Evolutionary conservation across 2,888 invertebrate species (phyloP).

Genomic region (Dolichomitus sp.): DNA sequence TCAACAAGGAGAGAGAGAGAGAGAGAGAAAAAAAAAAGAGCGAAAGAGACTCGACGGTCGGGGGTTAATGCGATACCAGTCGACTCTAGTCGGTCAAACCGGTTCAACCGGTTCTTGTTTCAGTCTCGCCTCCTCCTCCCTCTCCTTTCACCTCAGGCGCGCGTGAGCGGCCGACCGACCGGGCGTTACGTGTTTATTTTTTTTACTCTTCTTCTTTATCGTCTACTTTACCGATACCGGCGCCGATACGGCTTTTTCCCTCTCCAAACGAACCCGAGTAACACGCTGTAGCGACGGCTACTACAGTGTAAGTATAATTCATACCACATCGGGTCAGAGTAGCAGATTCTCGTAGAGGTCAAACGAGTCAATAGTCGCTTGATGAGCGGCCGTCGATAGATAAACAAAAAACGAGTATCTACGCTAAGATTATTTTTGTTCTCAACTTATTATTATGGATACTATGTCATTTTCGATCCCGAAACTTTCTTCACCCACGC

Average conservation of each 20-base stretch:
- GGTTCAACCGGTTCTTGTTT: conserved; percentile 78
- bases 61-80: conserved; percentile 83
- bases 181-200: conserved; percentile 62
- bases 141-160: conserved; percentile 28
- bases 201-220: conserved; percentile 59
- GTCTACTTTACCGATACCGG: conserved; percentile 62
- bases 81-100: conserved; percentile 79
- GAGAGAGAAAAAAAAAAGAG: no score
- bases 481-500: no score
- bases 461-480: no score
- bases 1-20: conserved; percentile 56
- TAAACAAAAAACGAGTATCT: no score
- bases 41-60: conserved; percentile 68
- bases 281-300: neutral
- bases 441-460: no score
- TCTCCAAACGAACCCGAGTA: conserved; percentile 3
- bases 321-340: conserved; percentile 58
- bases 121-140: conserved; percentile 45
- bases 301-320: neutral
- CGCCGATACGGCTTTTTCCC: conserved; percentile 48
- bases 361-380: neutral
- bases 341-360: conserved; percentile 45
- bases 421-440: no score
- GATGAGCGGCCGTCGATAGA: no score
- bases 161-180: conserved; percentile 22